Percentiles rank a stretch among this genome's conserved stretches.
These are phyloP conservation scores for Mohoua ochrocephala DNA, from an alignment of 2,113 vertebrate species.

Conservation along the genomic window DNA sequence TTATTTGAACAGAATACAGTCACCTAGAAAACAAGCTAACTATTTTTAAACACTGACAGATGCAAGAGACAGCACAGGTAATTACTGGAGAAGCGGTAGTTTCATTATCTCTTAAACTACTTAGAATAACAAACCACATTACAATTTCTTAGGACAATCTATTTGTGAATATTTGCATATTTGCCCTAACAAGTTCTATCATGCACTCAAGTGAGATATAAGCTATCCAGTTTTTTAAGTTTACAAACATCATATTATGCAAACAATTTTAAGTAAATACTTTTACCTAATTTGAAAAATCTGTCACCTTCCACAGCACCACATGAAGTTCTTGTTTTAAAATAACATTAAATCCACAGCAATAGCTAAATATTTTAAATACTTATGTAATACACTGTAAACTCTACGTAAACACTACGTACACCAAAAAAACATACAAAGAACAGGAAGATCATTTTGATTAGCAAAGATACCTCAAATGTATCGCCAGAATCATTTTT, in stretches of 20 bases:
- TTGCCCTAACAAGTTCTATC: not conserved
- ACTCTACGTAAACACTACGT: not conserved
- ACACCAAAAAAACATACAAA: not conserved
- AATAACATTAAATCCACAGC: not conserved
- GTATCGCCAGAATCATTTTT: slow-evolving; percentile 1
- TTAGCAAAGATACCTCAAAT: slow-evolving; percentile 32
- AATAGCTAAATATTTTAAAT: slow-evolving; percentile 1
- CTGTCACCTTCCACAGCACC: slow-evolving; percentile 15
- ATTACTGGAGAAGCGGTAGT: not conserved
- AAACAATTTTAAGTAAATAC: not conserved
- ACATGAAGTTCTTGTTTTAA: slow-evolving; percentile 18
- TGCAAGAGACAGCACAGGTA: slow-evolving; percentile 15
- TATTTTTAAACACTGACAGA: not conserved
- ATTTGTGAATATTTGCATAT: not conserved
- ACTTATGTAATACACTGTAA: not conserved
- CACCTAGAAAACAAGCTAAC: slow-evolving; percentile 30
- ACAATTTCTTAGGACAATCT: slow-evolving; percentile 1
- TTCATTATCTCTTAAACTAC: not conserved
- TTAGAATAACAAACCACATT: slow-evolving; percentile 4
- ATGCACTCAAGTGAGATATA: slow-evolving; percentile 14
- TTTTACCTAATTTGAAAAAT: slow-evolving; percentile 9
- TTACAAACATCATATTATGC: not conserved
- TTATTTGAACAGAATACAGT: slow-evolving; percentile 12
- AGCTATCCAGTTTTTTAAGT: not conserved
- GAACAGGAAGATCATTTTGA: slow-evolving; percentile 36